Evolutionary conservation across 2,797 vertebrate genomes (phyloP), one percentile per base, ranked within the genome.

Genomic region (Onychomys leucogaster): DNA sequence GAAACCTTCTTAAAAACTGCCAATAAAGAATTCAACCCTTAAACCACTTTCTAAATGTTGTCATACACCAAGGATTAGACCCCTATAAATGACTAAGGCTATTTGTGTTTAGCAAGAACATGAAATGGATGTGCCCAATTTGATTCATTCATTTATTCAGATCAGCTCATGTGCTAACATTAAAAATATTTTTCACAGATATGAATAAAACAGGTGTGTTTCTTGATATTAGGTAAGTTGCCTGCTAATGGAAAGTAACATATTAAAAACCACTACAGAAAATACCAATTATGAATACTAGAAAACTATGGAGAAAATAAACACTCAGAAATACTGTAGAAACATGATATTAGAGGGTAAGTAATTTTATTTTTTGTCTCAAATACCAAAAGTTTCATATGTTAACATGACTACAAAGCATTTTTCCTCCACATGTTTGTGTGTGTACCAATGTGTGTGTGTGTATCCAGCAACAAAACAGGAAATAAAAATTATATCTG

Each of bases 11-110:
- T 80, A 57, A 52, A 69, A 93, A 57, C 41, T 95, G 61, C 34
- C n/a, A 75, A 83, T 83, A 83, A 75, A 29, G 6, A 23, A 78
- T 67, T 90, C 83, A 94, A 19, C 37, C 82, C 61, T 92, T 67
- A 89, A 81, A 85, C 5, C 49, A 69, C 85, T 96, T 91, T 93
- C 57, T 83, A 75, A 93, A 92, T 69, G 57, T 93, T 93, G 43
- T 84, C 25, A n/a, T 52, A 34, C 12, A 63, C 19, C 32, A 75
- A 96, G 49, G 17, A 81, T 92, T 85, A 89, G 78, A 12, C 5
- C 3, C 10, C 86, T 57, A 1, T 59, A 73, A 94, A 96, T 59
- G 52, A 23, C 46, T 27, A 55, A 14, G 37, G 55, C 37, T 81
- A 5, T 78, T 78, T 69, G 27, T 81, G 59, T 90, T 81, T 55